These are phyloP conservation scores for Orientallactaga sibirica DNA, from an alignment of 2,797 vertebrate genomes.

Conservation along the genomic window DNA sequence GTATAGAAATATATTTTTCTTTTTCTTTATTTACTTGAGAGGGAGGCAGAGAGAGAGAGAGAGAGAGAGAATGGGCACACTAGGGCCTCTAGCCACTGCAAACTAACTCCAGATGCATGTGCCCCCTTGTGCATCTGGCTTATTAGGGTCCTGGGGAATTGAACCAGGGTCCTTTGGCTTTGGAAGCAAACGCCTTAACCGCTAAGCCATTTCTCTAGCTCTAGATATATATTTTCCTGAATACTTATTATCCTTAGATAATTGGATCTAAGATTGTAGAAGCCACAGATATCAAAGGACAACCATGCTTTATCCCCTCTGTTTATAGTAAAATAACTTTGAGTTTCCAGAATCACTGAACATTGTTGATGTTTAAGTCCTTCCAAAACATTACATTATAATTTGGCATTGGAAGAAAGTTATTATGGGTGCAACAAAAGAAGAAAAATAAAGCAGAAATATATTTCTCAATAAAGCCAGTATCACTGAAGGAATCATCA, in stretches of 20 bases:
- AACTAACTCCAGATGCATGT: too few relatives aligned
- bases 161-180: too few relatives aligned
- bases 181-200: too few relatives aligned
- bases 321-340: not conserved
- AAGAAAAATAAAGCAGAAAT: constrained; percentile 31
- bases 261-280: not conserved
- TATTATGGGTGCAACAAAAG: not conserved
- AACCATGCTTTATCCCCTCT: not conserved
- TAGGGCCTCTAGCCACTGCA: too few relatives aligned
- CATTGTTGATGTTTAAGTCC: constrained; percentile 2
- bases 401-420: not conserved
- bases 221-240: not conserved
- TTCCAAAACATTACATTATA: constrained; percentile 11
- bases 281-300: not conserved
- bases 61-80: too few relatives aligned
- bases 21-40: too few relatives aligned
- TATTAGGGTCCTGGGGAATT: too few relatives aligned
- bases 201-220: too few relatives aligned
- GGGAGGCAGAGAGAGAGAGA: too few relatives aligned
- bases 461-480: not conserved
- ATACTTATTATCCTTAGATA: not conserved
- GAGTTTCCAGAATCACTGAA: constrained; percentile 13
- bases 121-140: too few relatives aligned
- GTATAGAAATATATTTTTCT: not conserved
- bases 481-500: not conserved